A percentile compares a stretch with the other conserved stretches of the same genome.
phyloP scores from a whole-genome alignment of 2,888 invertebrate genomes.

The Notocelia uddmanniana region DNA sequence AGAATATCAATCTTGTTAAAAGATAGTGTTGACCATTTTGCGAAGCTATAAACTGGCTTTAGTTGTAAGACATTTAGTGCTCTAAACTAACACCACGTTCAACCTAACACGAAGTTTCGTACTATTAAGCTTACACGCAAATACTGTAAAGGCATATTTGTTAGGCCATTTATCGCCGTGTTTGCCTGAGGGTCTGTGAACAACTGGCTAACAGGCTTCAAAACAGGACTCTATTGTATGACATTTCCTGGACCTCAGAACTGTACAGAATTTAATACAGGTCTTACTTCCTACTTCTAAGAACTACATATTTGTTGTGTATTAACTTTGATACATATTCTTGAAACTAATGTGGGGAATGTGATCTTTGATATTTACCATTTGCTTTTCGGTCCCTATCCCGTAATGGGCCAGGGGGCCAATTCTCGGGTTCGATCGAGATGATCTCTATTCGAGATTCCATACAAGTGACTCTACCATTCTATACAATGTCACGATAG shows the following conservation, averaged over 20 bases:
- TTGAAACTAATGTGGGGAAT: too few relatives aligned
- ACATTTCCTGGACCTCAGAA: constrained; percentile 9
- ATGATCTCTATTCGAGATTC: too few relatives aligned
- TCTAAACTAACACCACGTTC: too few relatives aligned
- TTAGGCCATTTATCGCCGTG: constrained; percentile 14
- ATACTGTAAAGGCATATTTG: constrained; percentile 21
- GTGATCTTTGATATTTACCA: too few relatives aligned
- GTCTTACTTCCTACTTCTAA: neutral
- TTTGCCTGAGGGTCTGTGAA: constrained; percentile 11
- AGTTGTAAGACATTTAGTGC: neutral
- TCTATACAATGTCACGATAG: too few relatives aligned
- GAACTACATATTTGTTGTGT: constrained; percentile 1
- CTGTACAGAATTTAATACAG: neutral
- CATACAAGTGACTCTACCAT: too few relatives aligned
- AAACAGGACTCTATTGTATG: constrained; percentile 7
- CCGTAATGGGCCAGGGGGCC: too few relatives aligned
- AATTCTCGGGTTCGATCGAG: too few relatives aligned
- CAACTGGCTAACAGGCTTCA: constrained; percentile 1
- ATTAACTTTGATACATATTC: neutral
- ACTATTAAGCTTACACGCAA: constrained; percentile 7
- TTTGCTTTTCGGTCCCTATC: too few relatives aligned
- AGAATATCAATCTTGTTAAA: too few relatives aligned
- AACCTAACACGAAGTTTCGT: too few relatives aligned
- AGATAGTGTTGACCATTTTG: neutral
- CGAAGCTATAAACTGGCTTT: neutral